Evolutionary conservation across 2,797 vertebrate species (phyloP).

Genomic region (Girardinus metallicus): DNA sequence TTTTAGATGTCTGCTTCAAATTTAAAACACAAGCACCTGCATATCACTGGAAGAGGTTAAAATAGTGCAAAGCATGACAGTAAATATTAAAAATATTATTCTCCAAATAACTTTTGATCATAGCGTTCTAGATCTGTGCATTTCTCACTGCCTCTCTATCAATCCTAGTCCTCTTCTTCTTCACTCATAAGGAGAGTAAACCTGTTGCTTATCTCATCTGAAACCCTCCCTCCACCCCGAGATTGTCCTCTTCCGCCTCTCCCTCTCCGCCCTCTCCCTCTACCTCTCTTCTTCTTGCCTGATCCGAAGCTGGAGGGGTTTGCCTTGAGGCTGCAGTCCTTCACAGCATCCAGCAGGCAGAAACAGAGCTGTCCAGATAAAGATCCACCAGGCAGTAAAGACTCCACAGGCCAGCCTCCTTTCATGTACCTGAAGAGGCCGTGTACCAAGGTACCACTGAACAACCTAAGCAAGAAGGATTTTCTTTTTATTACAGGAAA

Average conservation of each 20-base stretch:
- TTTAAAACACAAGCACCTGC: not conserved
- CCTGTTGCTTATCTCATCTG: slow-evolving; percentile 69
- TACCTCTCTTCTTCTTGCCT: slow-evolving; percentile 38
- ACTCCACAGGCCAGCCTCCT: slow-evolving; percentile 62
- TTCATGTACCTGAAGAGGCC: slow-evolving; percentile 69
- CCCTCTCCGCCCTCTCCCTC: slow-evolving; percentile 34
- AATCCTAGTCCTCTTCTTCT: slow-evolving; percentile 62
- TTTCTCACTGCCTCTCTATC: slow-evolving; percentile 22
- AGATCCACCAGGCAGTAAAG: slow-evolving; percentile 49
- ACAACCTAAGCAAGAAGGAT: slow-evolving; percentile 66
- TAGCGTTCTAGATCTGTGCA: not conserved
- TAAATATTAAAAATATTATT: slow-evolving; percentile 21
- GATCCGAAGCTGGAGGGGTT: slow-evolving; percentile 33
- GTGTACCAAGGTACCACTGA: slow-evolving; percentile 80
- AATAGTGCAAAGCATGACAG: slow-evolving; percentile 30
- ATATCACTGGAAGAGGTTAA: not conserved
- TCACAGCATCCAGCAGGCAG: slow-evolving; percentile 63
- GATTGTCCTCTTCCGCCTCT: slow-evolving; percentile 12
- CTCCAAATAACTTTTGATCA: slow-evolving; percentile 8
- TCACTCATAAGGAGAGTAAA: slow-evolving; percentile 76
- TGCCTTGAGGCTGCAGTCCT: slow-evolving; percentile 46
- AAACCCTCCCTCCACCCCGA: slow-evolving; percentile 29
- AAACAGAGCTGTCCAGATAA: slow-evolving; percentile 69
- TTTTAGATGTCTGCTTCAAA: not conserved
- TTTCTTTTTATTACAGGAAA: not conserved